Percentiles rank a stretch among this genome's conserved stretches.
Evolutionary conservation across 2,888 invertebrate species (phyloP).

Genomic region (Oscheius sp.): DNA sequence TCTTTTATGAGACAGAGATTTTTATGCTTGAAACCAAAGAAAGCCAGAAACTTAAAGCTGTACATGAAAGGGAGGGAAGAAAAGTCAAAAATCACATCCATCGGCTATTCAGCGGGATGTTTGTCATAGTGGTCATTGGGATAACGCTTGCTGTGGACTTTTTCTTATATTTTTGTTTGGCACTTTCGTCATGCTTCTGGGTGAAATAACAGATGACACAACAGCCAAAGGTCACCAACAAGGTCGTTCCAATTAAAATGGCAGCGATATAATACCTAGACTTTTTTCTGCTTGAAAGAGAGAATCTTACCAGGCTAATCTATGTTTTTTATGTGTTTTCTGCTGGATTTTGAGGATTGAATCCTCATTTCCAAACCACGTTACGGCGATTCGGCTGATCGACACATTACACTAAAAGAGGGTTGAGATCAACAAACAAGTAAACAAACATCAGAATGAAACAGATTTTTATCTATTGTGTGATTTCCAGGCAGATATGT

Average conservation of each 20-base stretch:
- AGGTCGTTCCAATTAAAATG: not conserved
- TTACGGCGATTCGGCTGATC: not conserved
- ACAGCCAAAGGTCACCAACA: not conserved
- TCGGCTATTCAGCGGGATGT: not conserved
- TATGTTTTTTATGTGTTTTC: not conserved
- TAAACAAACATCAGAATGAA: not conserved
- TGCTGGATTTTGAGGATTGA: not conserved
- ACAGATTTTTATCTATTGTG: not conserved
- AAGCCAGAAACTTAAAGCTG: not conserved
- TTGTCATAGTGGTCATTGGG: not conserved
- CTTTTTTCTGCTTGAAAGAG: not conserved
- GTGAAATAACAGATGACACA: not conserved
- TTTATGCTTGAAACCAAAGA: not conserved
- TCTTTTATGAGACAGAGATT: too few relatives aligned
- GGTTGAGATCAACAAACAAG: not conserved
- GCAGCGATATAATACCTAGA: not conserved
- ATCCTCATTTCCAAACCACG: not conserved
- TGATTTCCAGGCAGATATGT: not conserved
- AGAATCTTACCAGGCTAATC: not conserved
- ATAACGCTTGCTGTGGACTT: not conserved
- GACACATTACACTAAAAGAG: slow-evolving; percentile 14
- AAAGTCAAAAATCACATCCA: not conserved
- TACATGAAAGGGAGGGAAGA: too few relatives aligned
- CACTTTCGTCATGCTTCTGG: not conserved
- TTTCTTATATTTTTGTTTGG: not conserved